Conservation (phyloP, 2,113 vertebrate genomes). For the Pollachius pollachius region DNA sequence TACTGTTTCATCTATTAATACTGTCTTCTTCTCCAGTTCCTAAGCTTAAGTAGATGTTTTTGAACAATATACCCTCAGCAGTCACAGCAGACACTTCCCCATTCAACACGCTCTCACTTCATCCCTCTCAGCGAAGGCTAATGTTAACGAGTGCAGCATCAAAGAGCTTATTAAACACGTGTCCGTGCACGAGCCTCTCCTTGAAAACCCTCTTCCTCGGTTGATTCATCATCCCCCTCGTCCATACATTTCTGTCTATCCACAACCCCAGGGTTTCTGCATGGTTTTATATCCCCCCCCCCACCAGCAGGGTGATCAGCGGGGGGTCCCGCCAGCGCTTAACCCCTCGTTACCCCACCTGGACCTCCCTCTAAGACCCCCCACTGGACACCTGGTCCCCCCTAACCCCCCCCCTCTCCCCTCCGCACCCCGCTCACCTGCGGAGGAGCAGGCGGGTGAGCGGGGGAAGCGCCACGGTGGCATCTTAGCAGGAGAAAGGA, state of each 20-base stretch:
- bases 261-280: constrained; percentile 30
- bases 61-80: constrained; percentile 7
- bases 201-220: constrained; percentile 37
- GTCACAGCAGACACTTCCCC: constrained; percentile 8
- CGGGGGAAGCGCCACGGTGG: too few species aligned
- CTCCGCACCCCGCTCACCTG: constrained; percentile 12
- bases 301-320: constrained; percentile 56
- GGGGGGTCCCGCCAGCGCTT: constrained; percentile 57
- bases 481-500: too few species aligned
- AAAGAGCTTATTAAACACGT: constrained; percentile 54
- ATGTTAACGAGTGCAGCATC: constrained; percentile 48
- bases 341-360: constrained; percentile 52
- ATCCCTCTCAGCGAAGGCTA: constrained; percentile 29
- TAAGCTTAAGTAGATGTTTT: neutral
- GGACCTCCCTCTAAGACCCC: constrained; percentile 17
- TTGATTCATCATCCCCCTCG: constrained; percentile 7
- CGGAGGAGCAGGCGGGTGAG: neutral
- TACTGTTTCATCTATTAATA: neutral
- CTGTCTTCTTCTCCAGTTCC: constrained; percentile 4
- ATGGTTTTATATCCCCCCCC: constrained; percentile 48
- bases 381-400: constrained; percentile 53
- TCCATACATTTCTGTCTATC: constrained; percentile 17
- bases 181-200: constrained; percentile 49
- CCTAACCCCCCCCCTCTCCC: constrained; percentile 42
- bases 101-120: constrained; percentile 27